These are phyloP conservation scores for Drosophila leonis DNA, from an alignment of 2,888 invertebrate species.

Conservation along the genomic window DNA sequence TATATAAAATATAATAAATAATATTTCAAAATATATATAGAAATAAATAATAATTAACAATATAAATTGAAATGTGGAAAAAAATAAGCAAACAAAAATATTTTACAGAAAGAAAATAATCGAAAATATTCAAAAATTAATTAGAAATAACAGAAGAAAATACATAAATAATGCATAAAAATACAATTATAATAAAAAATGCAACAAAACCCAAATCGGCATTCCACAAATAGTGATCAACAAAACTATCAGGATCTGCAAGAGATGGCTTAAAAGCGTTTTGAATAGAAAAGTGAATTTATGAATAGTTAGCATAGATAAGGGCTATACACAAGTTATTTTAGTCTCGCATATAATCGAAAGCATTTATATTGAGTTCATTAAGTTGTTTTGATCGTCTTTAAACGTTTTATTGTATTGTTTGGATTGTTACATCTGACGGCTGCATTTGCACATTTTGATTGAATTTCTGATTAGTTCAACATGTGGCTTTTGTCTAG, in stretches of 20 bases:
- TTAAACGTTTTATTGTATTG: conserved; percentile 20
- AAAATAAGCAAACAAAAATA: too few species aligned
- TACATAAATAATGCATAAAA: neutral
- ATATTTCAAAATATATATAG: too few species aligned
- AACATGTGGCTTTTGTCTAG: conserved; percentile 71
- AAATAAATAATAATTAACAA: too few species aligned
- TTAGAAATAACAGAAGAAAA: neutral
- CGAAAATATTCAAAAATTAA: too few species aligned
- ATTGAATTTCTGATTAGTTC: conserved; percentile 76
- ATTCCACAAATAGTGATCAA: neutral
- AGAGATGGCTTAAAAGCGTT: neutral
- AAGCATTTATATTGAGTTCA: conserved; percentile 17
- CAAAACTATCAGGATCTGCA: neutral
- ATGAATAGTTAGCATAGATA: too few species aligned
- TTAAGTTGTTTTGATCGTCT: conserved; percentile 33
- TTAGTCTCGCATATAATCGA: neutral
- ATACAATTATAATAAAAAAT: neutral
- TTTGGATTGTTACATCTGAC: conserved; percentile 34
- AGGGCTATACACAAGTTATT: neutral
- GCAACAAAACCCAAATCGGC: neutral
- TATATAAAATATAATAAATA: too few species aligned
- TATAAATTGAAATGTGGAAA: too few species aligned
- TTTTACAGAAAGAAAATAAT: too few species aligned
- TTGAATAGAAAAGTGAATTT: neutral
- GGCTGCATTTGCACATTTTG: conserved; percentile 62